phyloP scores from a whole-genome alignment of 2,888 invertebrate genomes.

The Leptogaster cylindrica region DNA sequence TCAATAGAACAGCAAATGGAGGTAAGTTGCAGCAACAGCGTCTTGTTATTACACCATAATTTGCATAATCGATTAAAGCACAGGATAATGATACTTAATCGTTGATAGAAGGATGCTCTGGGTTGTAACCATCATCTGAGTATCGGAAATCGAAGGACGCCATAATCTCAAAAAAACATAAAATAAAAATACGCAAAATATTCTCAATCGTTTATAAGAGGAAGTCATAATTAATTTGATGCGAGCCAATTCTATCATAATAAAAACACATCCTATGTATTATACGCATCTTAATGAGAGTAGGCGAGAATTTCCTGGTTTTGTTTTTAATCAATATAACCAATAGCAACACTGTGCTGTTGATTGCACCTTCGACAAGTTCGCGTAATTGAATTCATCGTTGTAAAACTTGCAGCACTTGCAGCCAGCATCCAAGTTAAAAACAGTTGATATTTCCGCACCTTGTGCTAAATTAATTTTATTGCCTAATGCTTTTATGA shows the following conservation, averaged over 20 bases:
- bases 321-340: no score
- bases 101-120: neutral
- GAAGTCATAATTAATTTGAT: constrained; percentile 4
- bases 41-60: constrained; percentile 21
- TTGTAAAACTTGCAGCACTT: no score
- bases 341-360: no score
- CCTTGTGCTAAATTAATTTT: no score
- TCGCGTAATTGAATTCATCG: no score
- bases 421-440: no score
- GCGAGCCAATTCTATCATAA: constrained; percentile 9
- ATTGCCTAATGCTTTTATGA: no score
- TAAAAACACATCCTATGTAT: neutral
- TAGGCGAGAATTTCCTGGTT: constrained; percentile 24
- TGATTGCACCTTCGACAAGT: no score
- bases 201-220: no score
- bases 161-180: neutral
- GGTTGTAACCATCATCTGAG: neutral
- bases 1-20: neutral
- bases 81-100: constrained; percentile 27
- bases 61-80: constrained; percentile 34
- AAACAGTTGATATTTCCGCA: no score
- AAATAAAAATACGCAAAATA: no score
- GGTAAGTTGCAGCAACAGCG: neutral
- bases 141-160: neutral
- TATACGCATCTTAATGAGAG: neutral